A percentile compares a stretch with the other conserved stretches of the same genome.
phyloP scores from a whole-genome alignment of 2,888 invertebrate genomes.

The Brenthis daphne region DNA sequence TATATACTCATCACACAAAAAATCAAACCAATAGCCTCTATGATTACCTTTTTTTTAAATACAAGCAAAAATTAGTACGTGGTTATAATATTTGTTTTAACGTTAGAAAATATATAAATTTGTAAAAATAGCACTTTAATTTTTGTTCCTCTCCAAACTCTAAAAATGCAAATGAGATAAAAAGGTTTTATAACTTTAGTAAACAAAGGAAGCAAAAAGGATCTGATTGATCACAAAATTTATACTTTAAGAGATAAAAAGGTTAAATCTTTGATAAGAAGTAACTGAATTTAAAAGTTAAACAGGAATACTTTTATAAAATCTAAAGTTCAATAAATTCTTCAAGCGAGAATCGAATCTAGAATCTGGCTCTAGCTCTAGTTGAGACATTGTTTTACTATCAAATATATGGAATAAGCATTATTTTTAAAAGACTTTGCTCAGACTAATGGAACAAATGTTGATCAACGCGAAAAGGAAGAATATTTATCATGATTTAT shows the following conservation, averaged over 20 bases:
- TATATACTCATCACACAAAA: too few species aligned
- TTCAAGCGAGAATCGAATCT: too few species aligned
- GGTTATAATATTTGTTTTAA: too few species aligned
- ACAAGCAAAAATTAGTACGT: too few species aligned
- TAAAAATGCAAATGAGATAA: slow-evolving; percentile 2
- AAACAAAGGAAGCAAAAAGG: slow-evolving; percentile 3
- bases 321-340: too few species aligned
- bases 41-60: too few species aligned
- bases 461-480: slow-evolving; percentile 25
- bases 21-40: too few species aligned
- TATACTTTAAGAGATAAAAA: slow-evolving; percentile 7
- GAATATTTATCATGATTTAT: slow-evolving; percentile 28
- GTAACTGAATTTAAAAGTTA: background rate
- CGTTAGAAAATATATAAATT: too few species aligned
- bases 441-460: slow-evolving; percentile 23
- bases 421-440: slow-evolving; percentile 18
- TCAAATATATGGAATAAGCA: background rate
- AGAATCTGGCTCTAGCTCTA: too few species aligned
- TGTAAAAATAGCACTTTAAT: too few species aligned
- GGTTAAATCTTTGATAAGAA: background rate
- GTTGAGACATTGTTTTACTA: background rate
- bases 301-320: too few species aligned
- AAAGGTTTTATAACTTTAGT: background rate
- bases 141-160: too few species aligned
- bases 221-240: slow-evolving; percentile 2